Conservation (phyloP, 1,140 invertebrate genomes). For the Augochlora pura region DNA sequence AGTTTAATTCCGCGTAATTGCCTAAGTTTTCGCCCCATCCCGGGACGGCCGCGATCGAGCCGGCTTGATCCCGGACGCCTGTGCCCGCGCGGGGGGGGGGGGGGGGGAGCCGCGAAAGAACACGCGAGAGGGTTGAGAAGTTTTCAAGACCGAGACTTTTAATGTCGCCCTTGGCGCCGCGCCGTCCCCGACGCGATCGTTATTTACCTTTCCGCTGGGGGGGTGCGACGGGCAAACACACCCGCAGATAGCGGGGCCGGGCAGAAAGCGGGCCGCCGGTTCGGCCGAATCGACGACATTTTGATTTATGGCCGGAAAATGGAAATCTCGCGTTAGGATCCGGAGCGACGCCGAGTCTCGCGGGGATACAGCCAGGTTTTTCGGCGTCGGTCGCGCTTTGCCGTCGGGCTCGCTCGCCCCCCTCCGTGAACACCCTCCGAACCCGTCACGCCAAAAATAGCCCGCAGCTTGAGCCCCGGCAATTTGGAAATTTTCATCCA, state of each 20-base stretch:
- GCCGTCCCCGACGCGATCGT: constrained; percentile 30
- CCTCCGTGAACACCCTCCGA: no score
- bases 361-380: constrained; percentile 33
- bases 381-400: constrained; percentile 5
- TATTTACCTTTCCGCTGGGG: constrained; percentile 49
- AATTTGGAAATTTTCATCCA: background rate
- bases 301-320: constrained; percentile 62
- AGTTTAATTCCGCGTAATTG: constrained; percentile 68
- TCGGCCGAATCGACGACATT: constrained; percentile 53
- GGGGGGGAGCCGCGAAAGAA: constrained; percentile 22
- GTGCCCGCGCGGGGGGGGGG: no score
- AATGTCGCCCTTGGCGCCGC: constrained; percentile 13
- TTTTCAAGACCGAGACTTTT: constrained; percentile 47
- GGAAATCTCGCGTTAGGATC: constrained; percentile 52
- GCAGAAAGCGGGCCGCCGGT: constrained; percentile 4
- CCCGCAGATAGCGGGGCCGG: background rate
- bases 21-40: constrained; percentile 53
- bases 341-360: constrained; percentile 10
- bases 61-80: background rate
- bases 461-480: background rate
- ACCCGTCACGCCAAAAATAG: background rate
- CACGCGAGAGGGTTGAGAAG: constrained; percentile 25
- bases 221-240: background rate
- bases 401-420: background rate
- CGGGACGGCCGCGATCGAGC: constrained; percentile 5